Evolutionary conservation across 2,113 vertebrate species (phyloP).

Genomic region (Prunella himalayana): DNA sequence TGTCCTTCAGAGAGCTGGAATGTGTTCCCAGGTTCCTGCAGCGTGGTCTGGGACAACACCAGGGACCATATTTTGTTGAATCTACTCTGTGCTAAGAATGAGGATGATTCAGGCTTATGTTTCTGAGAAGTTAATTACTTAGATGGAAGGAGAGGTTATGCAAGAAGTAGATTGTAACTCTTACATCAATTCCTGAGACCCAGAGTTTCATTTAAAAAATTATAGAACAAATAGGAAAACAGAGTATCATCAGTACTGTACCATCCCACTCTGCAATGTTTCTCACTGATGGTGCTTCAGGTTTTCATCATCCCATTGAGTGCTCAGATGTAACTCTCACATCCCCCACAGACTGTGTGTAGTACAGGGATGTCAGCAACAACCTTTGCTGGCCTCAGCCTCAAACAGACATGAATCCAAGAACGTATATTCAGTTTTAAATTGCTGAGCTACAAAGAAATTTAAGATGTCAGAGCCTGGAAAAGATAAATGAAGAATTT

Average conservation of each 20-base stretch:
- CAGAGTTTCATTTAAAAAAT: neutral
- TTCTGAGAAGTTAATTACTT: neutral
- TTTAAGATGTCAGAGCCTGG: neutral
- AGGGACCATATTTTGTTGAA: neutral
- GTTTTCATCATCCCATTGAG: neutral
- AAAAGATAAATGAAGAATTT: neutral
- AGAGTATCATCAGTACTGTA: neutral
- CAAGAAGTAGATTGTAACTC: neutral
- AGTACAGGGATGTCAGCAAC: neutral
- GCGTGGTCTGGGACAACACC: neutral
- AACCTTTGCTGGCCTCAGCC: neutral
- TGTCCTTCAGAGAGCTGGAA: neutral
- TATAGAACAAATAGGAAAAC: neutral
- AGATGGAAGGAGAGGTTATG: neutral
- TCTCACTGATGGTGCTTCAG: neutral
- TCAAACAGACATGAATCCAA: neutral
- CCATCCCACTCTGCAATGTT: neutral
- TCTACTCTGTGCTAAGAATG: neutral
- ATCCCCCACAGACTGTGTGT: rapidly evolving
- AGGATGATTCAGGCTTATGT: neutral
- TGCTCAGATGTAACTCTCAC: neutral
- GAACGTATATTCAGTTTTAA: neutral
- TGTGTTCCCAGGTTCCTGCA: neutral
- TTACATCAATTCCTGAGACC: neutral
- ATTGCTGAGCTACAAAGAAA: neutral